phyloP scores from a whole-genome alignment of 2,113 vertebrate species.

The Actenoides lindsayi region DNA sequence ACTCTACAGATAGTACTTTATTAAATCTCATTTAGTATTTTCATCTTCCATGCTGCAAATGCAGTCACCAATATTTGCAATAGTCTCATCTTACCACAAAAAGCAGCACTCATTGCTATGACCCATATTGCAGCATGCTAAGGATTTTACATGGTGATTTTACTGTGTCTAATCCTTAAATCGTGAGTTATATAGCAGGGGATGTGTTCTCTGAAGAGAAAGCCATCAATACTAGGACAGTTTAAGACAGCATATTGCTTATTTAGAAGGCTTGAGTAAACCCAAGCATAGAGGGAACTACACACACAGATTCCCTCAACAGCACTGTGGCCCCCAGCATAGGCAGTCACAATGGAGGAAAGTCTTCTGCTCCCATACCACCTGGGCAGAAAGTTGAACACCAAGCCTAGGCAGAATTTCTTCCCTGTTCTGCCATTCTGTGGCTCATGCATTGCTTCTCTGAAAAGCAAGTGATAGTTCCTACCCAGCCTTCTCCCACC shows the following conservation, averaged over 20 bases:
- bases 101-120: neutral
- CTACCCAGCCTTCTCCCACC: neutral
- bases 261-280: neutral
- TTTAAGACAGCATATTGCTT: neutral
- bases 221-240: neutral
- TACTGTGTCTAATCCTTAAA: neutral
- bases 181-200: neutral
- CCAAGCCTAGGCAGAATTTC: neutral
- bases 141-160: slow-evolving; percentile 10
- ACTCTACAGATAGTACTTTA: neutral
- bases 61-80: neutral
- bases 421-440: neutral
- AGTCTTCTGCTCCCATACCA: neutral
- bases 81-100: neutral
- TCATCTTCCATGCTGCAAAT: neutral
- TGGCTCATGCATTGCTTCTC: neutral
- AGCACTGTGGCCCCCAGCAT: rapidly evolving
- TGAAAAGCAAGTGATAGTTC: neutral
- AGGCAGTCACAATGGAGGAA: neutral
- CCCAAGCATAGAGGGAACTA: neutral
- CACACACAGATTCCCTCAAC: neutral
- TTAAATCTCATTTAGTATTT: slow-evolving; percentile 14
- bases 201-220: neutral
- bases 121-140: neutral
- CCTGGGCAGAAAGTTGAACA: neutral